A percentile compares a stretch with the other conserved stretches of the same genome.
Conservation (phyloP, 2,888 invertebrate genomes). For the Deroplatys truncata region DNA sequence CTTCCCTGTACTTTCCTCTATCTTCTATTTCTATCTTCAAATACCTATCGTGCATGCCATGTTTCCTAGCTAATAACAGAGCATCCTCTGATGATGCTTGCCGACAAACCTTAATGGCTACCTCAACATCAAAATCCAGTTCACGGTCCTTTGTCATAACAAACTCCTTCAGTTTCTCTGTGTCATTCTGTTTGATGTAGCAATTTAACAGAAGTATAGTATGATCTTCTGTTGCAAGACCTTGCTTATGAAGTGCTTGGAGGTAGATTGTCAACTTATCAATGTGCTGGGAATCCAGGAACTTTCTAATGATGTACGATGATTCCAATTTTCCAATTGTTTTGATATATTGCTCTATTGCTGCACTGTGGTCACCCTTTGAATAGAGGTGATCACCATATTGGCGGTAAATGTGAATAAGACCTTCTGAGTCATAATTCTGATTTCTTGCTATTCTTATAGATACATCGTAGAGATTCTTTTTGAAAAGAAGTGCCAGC, state of each 20-base stretch:
- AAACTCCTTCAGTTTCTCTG: slow-evolving; percentile 71
- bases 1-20: slow-evolving; percentile 68
- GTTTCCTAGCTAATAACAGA: slow-evolving; percentile 73
- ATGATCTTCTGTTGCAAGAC: slow-evolving; percentile 81
- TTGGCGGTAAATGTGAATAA: slow-evolving; percentile 88
- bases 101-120: slow-evolving; percentile 84
- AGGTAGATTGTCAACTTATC: slow-evolving; percentile 86
- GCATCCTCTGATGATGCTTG: slow-evolving; percentile 81
- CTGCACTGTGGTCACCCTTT: slow-evolving; percentile 75
- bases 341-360: slow-evolving; percentile 91
- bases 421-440: slow-evolving; percentile 81
- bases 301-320: slow-evolving; percentile 93
- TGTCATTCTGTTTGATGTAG: slow-evolving; percentile 86
- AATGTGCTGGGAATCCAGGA: slow-evolving; percentile 88
- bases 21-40: slow-evolving; percentile 85
- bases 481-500: slow-evolving; percentile 83
- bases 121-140: slow-evolving; percentile 86
- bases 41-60: slow-evolving; percentile 80
- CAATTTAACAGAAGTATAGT: slow-evolving; percentile 87
- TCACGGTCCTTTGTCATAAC: slow-evolving; percentile 72
- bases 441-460: slow-evolving; percentile 84
- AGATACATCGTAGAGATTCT: slow-evolving; percentile 91
- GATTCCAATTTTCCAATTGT: slow-evolving; percentile 95
- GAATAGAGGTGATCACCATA: slow-evolving; percentile 94
- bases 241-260: slow-evolving; percentile 82